These are phyloP conservation scores for Graphium colonna DNA, from an alignment of 2,888 invertebrate genomes.

Conservation along the genomic window DNA sequence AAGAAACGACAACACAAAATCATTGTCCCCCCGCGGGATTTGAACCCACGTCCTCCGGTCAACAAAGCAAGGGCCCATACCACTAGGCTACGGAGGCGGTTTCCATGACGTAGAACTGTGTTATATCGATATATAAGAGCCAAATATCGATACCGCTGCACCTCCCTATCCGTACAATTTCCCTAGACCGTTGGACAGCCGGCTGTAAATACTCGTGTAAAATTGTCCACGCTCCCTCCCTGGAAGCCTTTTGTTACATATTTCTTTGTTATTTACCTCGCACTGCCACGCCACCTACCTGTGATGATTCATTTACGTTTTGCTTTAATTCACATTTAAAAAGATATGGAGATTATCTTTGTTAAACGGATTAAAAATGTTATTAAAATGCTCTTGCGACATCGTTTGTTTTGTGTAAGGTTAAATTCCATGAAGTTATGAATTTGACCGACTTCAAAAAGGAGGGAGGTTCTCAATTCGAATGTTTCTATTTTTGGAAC, in stretches of 20 bases:
- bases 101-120: too few relatives aligned
- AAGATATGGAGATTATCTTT: conserved; percentile 1
- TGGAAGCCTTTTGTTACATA: conserved; percentile 72
- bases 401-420: too few relatives aligned
- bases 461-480: too few relatives aligned
- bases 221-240: conserved; percentile 78
- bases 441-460: too few relatives aligned
- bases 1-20: too few relatives aligned
- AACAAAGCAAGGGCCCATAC: too few relatives aligned
- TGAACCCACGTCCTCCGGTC: too few relatives aligned
- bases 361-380: neutral
- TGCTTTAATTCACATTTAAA: conserved; percentile 12
- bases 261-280: conserved; percentile 76
- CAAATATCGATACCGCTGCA: conserved; percentile 31
- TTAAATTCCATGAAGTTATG: too few relatives aligned
- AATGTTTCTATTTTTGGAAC: too few relatives aligned
- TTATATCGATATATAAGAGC: too few relatives aligned
- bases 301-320: conserved; percentile 24
- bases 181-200: conserved; percentile 78
- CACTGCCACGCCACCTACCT: conserved; percentile 32
- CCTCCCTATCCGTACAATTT: conserved; percentile 59
- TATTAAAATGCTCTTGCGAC: neutral
- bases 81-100: too few relatives aligned
- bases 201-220: conserved; percentile 80
- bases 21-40: too few relatives aligned